A percentile compares a stretch with the other conserved stretches of the same genome.
These are phyloP conservation scores for Poeciliopsis occidentalis DNA, from an alignment of 2,113 vertebrate species.

Conservation along the genomic window DNA sequence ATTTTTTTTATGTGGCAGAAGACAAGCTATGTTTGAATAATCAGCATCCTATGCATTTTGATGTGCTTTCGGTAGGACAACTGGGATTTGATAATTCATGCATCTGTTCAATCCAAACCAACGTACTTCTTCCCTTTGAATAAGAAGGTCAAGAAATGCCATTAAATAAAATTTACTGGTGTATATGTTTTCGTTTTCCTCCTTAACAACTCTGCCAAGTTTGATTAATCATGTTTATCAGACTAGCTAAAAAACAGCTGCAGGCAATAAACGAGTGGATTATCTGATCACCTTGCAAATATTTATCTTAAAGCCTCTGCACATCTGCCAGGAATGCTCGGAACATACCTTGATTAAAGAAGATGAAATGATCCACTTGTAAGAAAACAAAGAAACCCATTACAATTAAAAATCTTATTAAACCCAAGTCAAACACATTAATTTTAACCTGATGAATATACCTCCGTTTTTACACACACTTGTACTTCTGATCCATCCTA, in stretches of 20 bases:
- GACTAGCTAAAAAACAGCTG: background rate
- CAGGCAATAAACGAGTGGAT: background rate
- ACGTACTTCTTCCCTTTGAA: background rate
- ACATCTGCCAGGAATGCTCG: background rate
- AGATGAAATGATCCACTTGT: background rate
- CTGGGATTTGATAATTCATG: background rate
- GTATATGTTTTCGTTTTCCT: background rate
- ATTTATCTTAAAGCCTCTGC: background rate
- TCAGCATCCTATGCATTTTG: background rate
- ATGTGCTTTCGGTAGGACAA: background rate
- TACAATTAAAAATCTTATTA: slow-evolving; percentile 32
- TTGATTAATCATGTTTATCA: background rate
- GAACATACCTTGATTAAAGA: background rate
- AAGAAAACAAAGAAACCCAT: slow-evolving; percentile 37
- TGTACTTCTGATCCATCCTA: background rate
- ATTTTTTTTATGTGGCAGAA: background rate
- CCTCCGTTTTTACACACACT: background rate
- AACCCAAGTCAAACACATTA: background rate
- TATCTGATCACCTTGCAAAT: background rate
- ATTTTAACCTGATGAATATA: background rate
- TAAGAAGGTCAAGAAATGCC: background rate
- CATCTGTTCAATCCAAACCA: background rate
- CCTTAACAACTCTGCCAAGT: background rate
- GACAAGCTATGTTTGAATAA: slow-evolving; percentile 1
- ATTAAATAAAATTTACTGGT: background rate